phyloP scores from a whole-genome alignment of 2,113 vertebrate species.

The Cisticola juncidis region DNA sequence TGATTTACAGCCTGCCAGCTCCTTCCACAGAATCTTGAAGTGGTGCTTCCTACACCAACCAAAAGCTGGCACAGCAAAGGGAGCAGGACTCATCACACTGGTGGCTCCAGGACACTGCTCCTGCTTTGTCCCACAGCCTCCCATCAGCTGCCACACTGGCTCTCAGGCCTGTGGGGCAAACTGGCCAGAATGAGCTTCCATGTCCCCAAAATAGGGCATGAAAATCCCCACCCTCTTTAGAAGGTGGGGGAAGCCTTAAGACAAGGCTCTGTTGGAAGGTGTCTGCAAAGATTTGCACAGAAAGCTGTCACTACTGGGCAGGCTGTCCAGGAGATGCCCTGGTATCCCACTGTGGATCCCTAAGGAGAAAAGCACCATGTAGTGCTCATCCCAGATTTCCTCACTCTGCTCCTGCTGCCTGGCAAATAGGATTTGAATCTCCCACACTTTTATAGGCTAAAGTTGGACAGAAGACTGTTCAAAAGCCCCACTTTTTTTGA shows the following conservation, averaged over 20 bases:
- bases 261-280: background rate
- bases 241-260: background rate
- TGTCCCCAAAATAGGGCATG: rapidly evolving
- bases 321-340: rapidly evolving
- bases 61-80: background rate
- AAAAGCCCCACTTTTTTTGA: background rate
- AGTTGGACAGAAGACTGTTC: background rate
- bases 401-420: background rate
- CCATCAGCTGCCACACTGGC: background rate
- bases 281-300: background rate
- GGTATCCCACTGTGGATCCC: background rate
- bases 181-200: background rate
- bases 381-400: background rate
- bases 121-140: background rate
- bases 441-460: background rate
- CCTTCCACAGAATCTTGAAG: background rate
- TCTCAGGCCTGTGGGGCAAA: background rate
- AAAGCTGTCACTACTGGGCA: background rate
- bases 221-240: background rate
- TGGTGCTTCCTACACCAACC: background rate
- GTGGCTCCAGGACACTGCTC: background rate
- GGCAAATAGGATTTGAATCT: background rate
- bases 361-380: background rate
- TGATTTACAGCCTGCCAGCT: background rate
- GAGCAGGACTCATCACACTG: background rate